Conservation (phyloP, 2,113 vertebrate genomes). For the Pangasianodon gigas region DNA sequence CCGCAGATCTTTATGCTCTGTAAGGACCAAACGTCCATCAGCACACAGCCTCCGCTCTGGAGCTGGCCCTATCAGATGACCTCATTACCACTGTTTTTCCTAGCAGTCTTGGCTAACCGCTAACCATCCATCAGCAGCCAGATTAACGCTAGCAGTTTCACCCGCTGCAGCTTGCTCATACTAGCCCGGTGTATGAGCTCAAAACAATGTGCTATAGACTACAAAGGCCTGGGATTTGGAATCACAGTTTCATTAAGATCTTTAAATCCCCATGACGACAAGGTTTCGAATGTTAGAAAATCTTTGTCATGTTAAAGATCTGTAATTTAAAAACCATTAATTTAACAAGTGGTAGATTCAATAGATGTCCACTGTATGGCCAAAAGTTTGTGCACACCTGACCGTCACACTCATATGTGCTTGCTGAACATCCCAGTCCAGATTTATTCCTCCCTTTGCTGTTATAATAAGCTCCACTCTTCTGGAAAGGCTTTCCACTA, state of each 20-base stretch:
- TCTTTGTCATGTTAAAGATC: neutral
- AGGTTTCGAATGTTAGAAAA: neutral
- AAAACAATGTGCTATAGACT: neutral
- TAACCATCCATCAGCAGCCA: slow-evolving; percentile 50
- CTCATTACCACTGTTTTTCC: slow-evolving; percentile 44
- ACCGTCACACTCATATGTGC: neutral
- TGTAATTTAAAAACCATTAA: neutral
- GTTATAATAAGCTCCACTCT: neutral
- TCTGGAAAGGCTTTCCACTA: neutral
- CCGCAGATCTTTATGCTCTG: neutral
- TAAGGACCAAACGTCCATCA: slow-evolving; percentile 44
- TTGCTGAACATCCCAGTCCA: neutral
- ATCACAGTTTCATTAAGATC: neutral
- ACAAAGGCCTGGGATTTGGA: neutral
- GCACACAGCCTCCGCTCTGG: slow-evolving; percentile 18
- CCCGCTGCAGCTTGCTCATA: neutral
- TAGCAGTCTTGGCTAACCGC: slow-evolving; percentile 32
- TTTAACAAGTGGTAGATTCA: neutral
- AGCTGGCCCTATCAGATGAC: slow-evolving; percentile 49
- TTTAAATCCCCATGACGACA: neutral
- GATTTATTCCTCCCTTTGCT: neutral
- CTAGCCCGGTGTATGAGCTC: neutral
- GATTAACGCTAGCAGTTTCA: slow-evolving; percentile 18
- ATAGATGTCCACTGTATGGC: neutral
- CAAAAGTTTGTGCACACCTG: neutral